A percentile compares a stretch with the other conserved stretches of the same genome.
These are phyloP conservation scores for Spea hammondii DNA, from an alignment of 2,797 vertebrate genomes.

Conservation along the genomic window DNA sequence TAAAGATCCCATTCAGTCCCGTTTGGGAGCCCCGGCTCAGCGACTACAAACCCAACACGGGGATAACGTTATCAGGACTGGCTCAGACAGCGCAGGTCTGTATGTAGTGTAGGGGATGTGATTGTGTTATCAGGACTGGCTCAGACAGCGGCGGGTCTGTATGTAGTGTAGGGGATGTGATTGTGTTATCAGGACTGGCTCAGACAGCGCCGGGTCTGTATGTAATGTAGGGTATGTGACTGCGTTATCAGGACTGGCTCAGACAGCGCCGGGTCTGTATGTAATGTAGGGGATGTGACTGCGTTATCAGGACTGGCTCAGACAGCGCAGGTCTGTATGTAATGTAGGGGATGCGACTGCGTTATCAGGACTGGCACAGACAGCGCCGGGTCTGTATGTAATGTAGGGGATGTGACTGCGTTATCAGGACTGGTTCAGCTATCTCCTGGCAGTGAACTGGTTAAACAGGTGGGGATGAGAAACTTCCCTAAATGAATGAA, in stretches of 20 bases:
- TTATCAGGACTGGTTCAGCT: background rate
- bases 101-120: background rate
- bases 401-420: background rate
- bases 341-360: background rate
- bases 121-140: too few relatives aligned
- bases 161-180: background rate
- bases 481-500: constrained; percentile 8
- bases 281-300: background rate
- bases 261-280: background rate
- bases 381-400: background rate
- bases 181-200: background rate
- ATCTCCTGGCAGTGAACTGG: background rate
- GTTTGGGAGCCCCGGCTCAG: background rate
- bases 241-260: too few relatives aligned
- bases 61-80: constrained; percentile 1
- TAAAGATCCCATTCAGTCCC: constrained; percentile 28
- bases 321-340: background rate
- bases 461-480: background rate
- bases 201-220: background rate
- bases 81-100: background rate
- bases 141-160: background rate
- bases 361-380: background rate
- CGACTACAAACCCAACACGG: background rate
- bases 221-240: background rate
- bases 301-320: background rate